Conservation (phyloP, 2,797 vertebrate species). For the Sternotherus odoratus region DNA sequence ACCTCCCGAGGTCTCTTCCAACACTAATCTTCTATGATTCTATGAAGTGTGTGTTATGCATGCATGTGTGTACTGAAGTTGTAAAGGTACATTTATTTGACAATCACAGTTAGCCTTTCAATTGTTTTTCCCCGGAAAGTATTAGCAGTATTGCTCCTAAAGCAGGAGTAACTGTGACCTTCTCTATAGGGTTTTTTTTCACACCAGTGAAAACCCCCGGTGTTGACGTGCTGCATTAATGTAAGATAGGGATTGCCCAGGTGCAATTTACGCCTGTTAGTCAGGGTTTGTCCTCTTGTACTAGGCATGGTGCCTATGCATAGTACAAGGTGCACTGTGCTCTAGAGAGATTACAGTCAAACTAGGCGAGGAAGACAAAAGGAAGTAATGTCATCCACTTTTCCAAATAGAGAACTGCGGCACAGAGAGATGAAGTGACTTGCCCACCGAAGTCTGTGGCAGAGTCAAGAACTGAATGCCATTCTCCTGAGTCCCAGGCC, state of each 20-base stretch:
- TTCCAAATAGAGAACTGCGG: not conserved
- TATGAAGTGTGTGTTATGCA: too few species aligned
- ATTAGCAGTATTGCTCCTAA: not conserved
- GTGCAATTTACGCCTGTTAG: not conserved
- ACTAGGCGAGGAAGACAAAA: not conserved
- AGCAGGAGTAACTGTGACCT: not conserved
- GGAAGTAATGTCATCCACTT: not conserved
- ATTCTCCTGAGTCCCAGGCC: not conserved
- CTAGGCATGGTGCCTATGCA: not conserved
- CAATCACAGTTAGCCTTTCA: not conserved
- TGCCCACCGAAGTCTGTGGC: not conserved
- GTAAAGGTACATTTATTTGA: not conserved
- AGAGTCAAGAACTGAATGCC: too few species aligned
- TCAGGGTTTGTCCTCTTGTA: not conserved
- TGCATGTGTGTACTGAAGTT: not conserved
- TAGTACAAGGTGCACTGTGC: not conserved
- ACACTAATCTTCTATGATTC: too few species aligned
- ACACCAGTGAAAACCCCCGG: not conserved
- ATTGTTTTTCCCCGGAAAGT: not conserved
- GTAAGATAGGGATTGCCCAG: not conserved
- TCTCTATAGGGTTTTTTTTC: not conserved
- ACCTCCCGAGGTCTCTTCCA: too few species aligned
- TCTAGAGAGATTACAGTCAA: not conserved
- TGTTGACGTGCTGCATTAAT: not conserved
- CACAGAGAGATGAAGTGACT: not conserved